phyloP scores from a whole-genome alignment of 2,113 vertebrate genomes.

The Galbula dea region DNA sequence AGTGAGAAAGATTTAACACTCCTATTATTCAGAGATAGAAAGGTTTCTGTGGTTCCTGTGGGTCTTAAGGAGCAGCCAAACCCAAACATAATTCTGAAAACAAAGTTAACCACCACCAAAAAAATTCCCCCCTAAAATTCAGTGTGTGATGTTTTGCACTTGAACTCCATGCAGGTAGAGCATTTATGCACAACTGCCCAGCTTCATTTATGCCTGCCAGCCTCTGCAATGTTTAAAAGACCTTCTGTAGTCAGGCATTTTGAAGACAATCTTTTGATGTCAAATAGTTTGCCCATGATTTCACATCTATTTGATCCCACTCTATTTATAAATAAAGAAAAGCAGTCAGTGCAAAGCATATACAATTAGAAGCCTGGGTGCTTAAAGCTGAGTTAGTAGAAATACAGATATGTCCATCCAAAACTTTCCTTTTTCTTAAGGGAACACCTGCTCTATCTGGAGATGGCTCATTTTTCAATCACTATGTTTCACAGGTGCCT shows the following conservation, averaged over 20 bases:
- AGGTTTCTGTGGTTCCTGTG: not conserved
- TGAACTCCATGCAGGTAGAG: not conserved
- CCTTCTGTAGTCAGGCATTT: not conserved
- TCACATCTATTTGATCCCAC: not conserved
- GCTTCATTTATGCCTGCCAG: not conserved
- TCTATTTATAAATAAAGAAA: not conserved
- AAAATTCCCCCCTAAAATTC: not conserved
- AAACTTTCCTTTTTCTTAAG: not conserved
- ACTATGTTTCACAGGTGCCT: not conserved
- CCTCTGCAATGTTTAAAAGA: not conserved
- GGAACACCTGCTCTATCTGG: not conserved
- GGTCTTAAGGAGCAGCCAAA: not conserved
- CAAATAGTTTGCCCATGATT: not conserved
- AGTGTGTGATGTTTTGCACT: not conserved
- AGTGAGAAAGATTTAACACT: not conserved
- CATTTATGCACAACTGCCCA: accelerated
- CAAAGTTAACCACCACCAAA: not conserved
- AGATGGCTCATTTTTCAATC: not conserved
- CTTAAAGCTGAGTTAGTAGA: not conserved
- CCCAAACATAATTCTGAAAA: not conserved
- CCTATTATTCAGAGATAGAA: not conserved
- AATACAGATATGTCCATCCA: not conserved
- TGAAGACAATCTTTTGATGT: not conserved
- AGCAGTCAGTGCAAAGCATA: not conserved
- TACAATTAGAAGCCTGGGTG: not conserved